Evolutionary conservation across 2,888 invertebrate genomes (phyloP).

Genomic region (Meghimatium bilineatum): DNA sequence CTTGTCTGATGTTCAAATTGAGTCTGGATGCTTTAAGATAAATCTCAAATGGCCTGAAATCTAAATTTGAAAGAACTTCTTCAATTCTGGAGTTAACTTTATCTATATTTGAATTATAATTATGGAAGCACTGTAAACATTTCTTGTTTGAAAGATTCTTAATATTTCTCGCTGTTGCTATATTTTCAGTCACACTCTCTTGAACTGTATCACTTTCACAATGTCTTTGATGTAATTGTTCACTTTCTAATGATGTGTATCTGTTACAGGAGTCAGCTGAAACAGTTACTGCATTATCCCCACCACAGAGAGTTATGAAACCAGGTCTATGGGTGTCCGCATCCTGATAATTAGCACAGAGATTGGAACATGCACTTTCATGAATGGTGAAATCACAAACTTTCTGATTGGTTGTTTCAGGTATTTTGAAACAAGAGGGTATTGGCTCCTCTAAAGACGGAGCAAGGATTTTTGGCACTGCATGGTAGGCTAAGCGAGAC

Average conservation of each 20-base stretch:
- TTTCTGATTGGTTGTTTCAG: background rate
- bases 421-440: background rate
- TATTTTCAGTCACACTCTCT: background rate
- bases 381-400: background rate
- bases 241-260: background rate
- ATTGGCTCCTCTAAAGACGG: conserved; percentile 27
- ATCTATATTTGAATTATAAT: conserved; percentile 37
- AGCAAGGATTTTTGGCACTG: conserved; percentile 87
- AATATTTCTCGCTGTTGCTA: background rate
- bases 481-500: conserved; percentile 92
- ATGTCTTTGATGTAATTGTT: background rate
- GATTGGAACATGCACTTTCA: background rate
- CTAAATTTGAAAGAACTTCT: conserved; percentile 21
- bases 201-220: background rate
- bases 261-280: no score
- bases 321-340: background rate
- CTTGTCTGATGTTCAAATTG: conserved; percentile 96
- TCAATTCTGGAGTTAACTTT: conserved; percentile 53
- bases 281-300: background rate
- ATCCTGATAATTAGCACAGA: background rate
- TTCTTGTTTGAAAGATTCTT: no score
- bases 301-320: background rate
- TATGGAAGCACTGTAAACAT: background rate
- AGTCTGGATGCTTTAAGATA: conserved; percentile 88
- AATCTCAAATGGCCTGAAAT: conserved; percentile 70